Evolutionary conservation across 1,140 invertebrate species (phyloP), one percentile per base, ranked within the genome.

Genomic region (Papilio xuthus): DNA sequence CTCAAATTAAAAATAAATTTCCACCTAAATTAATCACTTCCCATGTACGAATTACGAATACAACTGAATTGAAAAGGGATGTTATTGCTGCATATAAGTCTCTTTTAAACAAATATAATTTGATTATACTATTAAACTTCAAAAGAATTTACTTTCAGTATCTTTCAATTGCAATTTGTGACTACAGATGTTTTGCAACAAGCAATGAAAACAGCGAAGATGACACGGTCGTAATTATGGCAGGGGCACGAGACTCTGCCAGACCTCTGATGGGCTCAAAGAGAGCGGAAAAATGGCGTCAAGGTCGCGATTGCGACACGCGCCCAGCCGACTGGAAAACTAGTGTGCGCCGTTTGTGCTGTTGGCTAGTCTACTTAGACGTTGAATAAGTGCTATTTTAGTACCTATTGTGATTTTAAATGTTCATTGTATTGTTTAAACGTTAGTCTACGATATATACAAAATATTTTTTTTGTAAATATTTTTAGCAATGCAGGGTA

Each of bases 261-360:
- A 85, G 87, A 88, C 87, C 86, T 89, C 88, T 87, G 82, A 77
- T 80, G 84, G 83, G 75, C 88, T 89, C 88, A 93, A 93, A 93
- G 92, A 93, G 92, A 93, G 92, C 92, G 92, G 89, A 92, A 93
- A 92, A 92, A 90, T 83, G 63, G 82, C 90, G 89, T 81, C 92
- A 93, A 93, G 92, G 92, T 92, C 88, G 86, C 69, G 41, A 47
- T 93, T 92, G 90, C 89, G 85, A 86, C 90, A 90, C 85, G 80
- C 84, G 83, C 70, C 80, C 90, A 89, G 81, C 92, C 89, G 83
- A 89, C 75, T 89, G 90, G 91, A 93, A 93, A 89, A 78, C 67
- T 79, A 60, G 72, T 28, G 44, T 56, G 77, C 26, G 32, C 50
- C 63, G 53, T 78, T 75, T 63, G 73, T 77, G 47, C 44, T 10